Conservation (phyloP, 2,888 invertebrate species). For the Yponomeuta cagnagella region DNA sequence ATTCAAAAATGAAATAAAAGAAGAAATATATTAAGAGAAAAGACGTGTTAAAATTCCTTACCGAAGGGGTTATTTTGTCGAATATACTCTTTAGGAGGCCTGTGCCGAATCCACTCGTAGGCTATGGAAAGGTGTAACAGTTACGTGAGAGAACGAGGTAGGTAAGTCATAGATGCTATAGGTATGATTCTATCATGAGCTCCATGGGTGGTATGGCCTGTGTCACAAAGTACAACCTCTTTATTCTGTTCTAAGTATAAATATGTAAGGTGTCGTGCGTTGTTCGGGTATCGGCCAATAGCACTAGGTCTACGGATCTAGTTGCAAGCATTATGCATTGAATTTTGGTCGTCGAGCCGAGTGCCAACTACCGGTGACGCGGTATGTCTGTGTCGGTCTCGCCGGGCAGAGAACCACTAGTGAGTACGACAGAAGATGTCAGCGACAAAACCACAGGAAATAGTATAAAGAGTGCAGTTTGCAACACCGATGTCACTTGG, state of each 20-base stretch:
- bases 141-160: constrained; percentile 69
- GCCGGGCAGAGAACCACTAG: constrained; percentile 57
- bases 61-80: constrained; percentile 78
- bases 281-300: constrained; percentile 71
- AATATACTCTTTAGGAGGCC: constrained; percentile 77
- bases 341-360: constrained; percentile 71
- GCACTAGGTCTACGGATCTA: constrained; percentile 74
- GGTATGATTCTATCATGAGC: constrained; percentile 57
- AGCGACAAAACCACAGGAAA: constrained; percentile 72
- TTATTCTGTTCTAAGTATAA: constrained; percentile 64
- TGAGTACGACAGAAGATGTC: constrained; percentile 64
- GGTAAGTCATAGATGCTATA: constrained; percentile 52
- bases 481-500: constrained; percentile 69
- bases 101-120: constrained; percentile 76
- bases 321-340: constrained; percentile 72
- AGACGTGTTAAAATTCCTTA: constrained; percentile 76
- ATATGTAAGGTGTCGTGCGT: constrained; percentile 71
- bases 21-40: constrained; percentile 32
- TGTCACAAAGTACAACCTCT: constrained; percentile 76
- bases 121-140: constrained; percentile 76
- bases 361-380: constrained; percentile 70
- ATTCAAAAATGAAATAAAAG: constrained; percentile 17
- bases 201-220: constrained; percentile 61
- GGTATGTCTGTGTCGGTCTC: constrained; percentile 54
- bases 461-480: constrained; percentile 76